Evolutionary conservation across 2,888 invertebrate genomes (phyloP).

Genomic region (Perizoma flavofasciatum): DNA sequence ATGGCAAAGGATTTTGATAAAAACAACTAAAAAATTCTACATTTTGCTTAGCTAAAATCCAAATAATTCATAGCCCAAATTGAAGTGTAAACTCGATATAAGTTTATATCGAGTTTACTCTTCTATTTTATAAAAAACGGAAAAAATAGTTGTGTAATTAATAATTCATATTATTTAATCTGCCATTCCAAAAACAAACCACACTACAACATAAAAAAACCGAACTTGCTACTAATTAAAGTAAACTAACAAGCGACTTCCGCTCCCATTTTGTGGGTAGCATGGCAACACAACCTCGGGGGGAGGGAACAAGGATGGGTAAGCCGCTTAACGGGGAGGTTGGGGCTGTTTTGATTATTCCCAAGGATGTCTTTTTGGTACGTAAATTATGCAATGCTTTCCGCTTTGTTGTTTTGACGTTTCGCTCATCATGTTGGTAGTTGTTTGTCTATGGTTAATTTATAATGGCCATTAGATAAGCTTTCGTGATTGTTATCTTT

Average conservation of each 20-base stretch:
- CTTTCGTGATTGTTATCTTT: slow-evolving; percentile 21
- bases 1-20: too few relatives aligned
- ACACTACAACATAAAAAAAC: slow-evolving; percentile 63
- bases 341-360: slow-evolving; percentile 81
- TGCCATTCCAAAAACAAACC: slow-evolving; percentile 35
- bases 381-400: slow-evolving; percentile 79
- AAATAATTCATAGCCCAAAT: too few relatives aligned
- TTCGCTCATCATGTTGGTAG: slow-evolving; percentile 48
- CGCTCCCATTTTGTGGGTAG: slow-evolving; percentile 63
- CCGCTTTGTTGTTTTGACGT: slow-evolving; percentile 55
- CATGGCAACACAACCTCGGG: slow-evolving; percentile 56
- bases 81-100: too few relatives aligned
- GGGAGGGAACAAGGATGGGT: slow-evolving; percentile 35
- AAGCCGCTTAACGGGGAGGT: slow-evolving; percentile 74
- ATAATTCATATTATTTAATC: too few relatives aligned
- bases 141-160: too few relatives aligned
- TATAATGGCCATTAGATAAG: slow-evolving; percentile 36
- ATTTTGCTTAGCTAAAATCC: too few relatives aligned
- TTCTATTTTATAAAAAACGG: too few relatives aligned
- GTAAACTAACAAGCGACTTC: slow-evolving; percentile 75
- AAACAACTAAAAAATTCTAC: too few relatives aligned
- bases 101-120: too few relatives aligned
- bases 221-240: slow-evolving; percentile 76
- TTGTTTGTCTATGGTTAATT: slow-evolving; percentile 45
- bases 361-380: slow-evolving; percentile 80